These are phyloP conservation scores for Branchinecta lynchi DNA, from an alignment of 1,140 invertebrate genomes.

Conservation along the genomic window DNA sequence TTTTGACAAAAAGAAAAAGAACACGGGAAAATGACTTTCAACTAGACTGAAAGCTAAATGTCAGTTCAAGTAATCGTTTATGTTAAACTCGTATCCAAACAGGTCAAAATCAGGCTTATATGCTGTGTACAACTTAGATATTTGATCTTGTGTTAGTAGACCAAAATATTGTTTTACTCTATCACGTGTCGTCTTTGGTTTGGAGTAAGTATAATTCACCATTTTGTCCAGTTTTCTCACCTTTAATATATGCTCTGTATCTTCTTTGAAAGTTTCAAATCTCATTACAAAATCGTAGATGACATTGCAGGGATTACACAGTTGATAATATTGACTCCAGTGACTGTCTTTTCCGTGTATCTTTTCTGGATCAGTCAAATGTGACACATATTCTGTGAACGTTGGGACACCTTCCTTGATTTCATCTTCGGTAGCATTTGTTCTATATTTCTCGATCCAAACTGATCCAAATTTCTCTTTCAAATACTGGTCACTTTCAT, in stretches of 20 bases:
- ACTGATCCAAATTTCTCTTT: not conserved
- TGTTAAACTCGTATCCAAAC: slow-evolving; percentile 6
- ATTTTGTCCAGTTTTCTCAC: not conserved
- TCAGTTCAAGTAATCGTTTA: not conserved
- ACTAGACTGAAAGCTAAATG: not conserved
- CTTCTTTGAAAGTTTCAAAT: not conserved
- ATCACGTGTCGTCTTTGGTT: not conserved
- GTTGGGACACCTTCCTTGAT: not conserved
- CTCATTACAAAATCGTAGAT: not conserved
- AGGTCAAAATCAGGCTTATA: slow-evolving; percentile 6
- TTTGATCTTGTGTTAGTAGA: not conserved
- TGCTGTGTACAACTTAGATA: not conserved
- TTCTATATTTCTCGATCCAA: not conserved
- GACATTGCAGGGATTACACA: not conserved
- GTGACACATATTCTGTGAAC: not conserved
- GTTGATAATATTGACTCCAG: not conserved
- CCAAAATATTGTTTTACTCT: not conserved
- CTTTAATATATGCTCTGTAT: not conserved
- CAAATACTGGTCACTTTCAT: not conserved
- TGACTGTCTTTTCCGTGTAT: slow-evolving; percentile 4
- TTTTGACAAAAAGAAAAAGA: too few species aligned
- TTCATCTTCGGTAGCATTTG: not conserved
- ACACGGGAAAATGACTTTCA: too few species aligned
- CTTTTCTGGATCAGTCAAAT: not conserved
- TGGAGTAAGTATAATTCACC: not conserved